phyloP scores from a whole-genome alignment of 2,888 invertebrate genomes.

The Camptogramma bilineatum region DNA sequence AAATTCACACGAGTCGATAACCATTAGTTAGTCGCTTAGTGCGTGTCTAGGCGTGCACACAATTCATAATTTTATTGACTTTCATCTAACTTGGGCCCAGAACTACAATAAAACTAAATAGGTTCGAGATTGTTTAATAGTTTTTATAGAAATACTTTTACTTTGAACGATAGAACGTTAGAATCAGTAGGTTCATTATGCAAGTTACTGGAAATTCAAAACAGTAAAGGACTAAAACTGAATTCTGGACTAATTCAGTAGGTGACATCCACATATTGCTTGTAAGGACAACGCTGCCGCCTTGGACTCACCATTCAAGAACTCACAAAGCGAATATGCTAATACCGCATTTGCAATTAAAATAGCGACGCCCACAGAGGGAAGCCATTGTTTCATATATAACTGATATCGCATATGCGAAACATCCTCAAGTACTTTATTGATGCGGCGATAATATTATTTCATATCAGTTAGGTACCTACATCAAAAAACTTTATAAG shows the following conservation, averaged over 20 bases:
- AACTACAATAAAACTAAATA: neutral
- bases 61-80: constrained; percentile 24
- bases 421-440: constrained; percentile 60
- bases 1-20: constrained; percentile 22
- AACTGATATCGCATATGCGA: too few species aligned
- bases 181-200: neutral
- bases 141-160: neutral
- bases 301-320: constrained; percentile 75
- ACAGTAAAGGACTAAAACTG: neutral
- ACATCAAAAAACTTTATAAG: constrained; percentile 20
- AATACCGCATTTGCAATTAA: constrained; percentile 82
- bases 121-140: neutral
- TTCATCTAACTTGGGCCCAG: constrained; percentile 2
- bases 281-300: constrained; percentile 67
- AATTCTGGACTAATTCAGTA: constrained; percentile 9
- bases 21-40: constrained; percentile 15
- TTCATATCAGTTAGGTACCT: constrained; percentile 26
- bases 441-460: constrained; percentile 46
- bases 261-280: constrained; percentile 57
- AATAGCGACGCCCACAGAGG: constrained; percentile 76
- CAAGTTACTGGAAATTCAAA: neutral
- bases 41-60: constrained; percentile 19
- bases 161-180: neutral
- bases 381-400: constrained; percentile 76
- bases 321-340: constrained; percentile 81